These are phyloP conservation scores for Drosophila virilis DNA, from an alignment of 1,140 invertebrate genomes.

Conservation along the genomic window DNA sequence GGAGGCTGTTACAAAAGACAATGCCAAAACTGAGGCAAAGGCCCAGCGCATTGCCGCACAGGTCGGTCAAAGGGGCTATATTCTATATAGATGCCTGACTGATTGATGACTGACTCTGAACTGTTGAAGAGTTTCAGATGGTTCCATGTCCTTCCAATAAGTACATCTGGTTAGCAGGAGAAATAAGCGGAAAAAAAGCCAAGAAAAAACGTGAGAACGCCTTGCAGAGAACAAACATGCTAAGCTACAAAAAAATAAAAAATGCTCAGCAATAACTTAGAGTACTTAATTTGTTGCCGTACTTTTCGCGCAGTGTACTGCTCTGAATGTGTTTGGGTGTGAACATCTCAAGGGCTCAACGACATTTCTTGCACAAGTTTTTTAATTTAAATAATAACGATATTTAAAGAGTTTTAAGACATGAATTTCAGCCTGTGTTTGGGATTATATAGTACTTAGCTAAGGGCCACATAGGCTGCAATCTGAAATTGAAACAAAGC, in stretches of 20 bases:
- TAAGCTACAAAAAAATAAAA: background rate
- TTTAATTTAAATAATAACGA: no score
- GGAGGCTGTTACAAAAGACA: background rate
- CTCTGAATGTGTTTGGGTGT: no score
- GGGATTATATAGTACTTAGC: no score
- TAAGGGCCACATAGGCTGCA: no score
- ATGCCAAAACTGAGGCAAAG: constrained; percentile 16
- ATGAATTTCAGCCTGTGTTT: no score
- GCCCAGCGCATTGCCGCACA: background rate
- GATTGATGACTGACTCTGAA: constrained; percentile 42
- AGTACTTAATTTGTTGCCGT: constrained; percentile 1
- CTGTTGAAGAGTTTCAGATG: constrained; percentile 3
- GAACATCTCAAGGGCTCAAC: no score
- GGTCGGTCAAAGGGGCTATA: constrained; percentile 4
- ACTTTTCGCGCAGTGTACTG: constrained; percentile 8
- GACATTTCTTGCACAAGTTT: no score
- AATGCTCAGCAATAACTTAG: background rate
- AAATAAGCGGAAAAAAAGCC: background rate
- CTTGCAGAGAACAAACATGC: background rate
- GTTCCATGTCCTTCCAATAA: constrained; percentile 5
- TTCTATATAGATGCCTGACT: constrained; percentile 33
- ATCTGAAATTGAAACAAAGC: no score
- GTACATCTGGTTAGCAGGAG: constrained; percentile 1
- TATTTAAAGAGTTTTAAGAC: background rate
- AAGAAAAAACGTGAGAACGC: constrained; percentile 19